A percentile compares a stretch with the other conserved stretches of the same genome.
Conservation (phyloP, 53 echinoderm and acorn worm genomes). For the Apostichopus leukothele region DNA sequence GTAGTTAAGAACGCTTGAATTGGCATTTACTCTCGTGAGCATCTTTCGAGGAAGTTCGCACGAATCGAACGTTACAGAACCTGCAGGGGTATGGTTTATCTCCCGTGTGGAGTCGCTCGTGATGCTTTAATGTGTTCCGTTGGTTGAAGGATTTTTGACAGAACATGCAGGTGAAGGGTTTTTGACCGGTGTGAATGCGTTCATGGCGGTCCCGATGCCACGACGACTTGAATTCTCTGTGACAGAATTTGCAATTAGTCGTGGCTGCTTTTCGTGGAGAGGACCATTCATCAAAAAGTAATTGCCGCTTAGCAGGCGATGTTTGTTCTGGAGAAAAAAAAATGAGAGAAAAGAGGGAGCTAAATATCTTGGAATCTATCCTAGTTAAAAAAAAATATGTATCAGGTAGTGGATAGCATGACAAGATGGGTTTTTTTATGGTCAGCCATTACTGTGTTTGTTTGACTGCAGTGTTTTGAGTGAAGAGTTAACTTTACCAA, state of each 20-base stretch:
- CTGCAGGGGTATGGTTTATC: conserved; percentile 24
- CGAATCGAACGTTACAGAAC: conserved; percentile 25
- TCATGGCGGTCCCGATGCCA: conserved; percentile 43
- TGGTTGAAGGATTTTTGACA: conserved; percentile 44
- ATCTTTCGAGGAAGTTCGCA: conserved; percentile 22
- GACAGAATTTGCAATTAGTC: conserved; percentile 10
- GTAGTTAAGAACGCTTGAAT: background rate
- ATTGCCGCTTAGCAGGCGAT: background rate
- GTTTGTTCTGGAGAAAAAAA: background rate
- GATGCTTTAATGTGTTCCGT: conserved; percentile 23
- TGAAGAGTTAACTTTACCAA: too few relatives aligned
- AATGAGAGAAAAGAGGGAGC: conserved; percentile 9
- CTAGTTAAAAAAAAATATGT: background rate
- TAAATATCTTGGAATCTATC: background rate
- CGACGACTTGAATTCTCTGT: conserved; percentile 34
- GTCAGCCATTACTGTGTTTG: too few relatives aligned
- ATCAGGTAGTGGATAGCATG: background rate
- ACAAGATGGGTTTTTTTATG: too few relatives aligned
- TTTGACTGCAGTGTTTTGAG: too few relatives aligned
- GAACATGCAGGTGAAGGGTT: conserved; percentile 38
- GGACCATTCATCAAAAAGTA: background rate
- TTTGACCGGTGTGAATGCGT: conserved; percentile 36
- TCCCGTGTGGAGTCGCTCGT: conserved; percentile 35
- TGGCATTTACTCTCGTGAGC: conserved; percentile 26
- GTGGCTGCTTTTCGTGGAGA: conserved; percentile 5